phyloP scores from a whole-genome alignment of 2,888 invertebrate species.

The Euclidia mi region DNA sequence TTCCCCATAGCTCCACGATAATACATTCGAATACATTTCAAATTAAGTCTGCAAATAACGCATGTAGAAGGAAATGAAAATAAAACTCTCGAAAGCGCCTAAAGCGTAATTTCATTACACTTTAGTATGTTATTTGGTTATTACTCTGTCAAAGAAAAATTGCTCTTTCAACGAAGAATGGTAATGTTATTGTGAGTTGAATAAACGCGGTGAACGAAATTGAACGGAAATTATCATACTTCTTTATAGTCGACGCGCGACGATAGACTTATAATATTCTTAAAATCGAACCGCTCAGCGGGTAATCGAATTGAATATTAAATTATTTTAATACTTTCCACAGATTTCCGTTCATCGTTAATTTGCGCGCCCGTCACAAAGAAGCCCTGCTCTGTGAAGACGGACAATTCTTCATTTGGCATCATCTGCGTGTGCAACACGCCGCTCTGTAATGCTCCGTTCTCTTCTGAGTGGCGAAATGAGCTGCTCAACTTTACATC shows the following conservation, averaged over 20 bases:
- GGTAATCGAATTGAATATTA: slow-evolving; percentile 36
- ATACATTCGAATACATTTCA: slow-evolving; percentile 16
- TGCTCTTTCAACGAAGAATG: slow-evolving; percentile 47
- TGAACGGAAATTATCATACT: slow-evolving; percentile 55
- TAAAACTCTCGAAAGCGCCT: slow-evolving; percentile 22
- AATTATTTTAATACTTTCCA: slow-evolving; percentile 45
- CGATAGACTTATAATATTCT: slow-evolving; percentile 27
- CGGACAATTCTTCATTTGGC: slow-evolving; percentile 63
- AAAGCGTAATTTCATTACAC: slow-evolving; percentile 48
- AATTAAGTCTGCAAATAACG: slow-evolving; percentile 29
- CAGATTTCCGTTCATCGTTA: slow-evolving; percentile 76
- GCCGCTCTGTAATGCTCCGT: slow-evolving; percentile 78
- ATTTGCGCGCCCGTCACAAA: slow-evolving; percentile 66
- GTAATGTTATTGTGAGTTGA: slow-evolving; percentile 55
- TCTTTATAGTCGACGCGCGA: slow-evolving; percentile 36
- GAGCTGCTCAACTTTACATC: slow-evolving; percentile 73
- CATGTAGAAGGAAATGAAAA: slow-evolving; percentile 9
- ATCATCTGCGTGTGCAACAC: slow-evolving; percentile 75
- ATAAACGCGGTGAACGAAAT: slow-evolving; percentile 44
- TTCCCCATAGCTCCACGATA: neutral
- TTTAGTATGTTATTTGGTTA: slow-evolving; percentile 52
- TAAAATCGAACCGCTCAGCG: slow-evolving; percentile 37
- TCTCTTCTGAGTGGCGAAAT: slow-evolving; percentile 65
- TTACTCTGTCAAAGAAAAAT: slow-evolving; percentile 54
- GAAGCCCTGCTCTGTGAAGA: slow-evolving; percentile 68